These are phyloP conservation scores for Drosophila ercepeae DNA, from an alignment of 1,140 invertebrate genomes.

Conservation along the genomic window DNA sequence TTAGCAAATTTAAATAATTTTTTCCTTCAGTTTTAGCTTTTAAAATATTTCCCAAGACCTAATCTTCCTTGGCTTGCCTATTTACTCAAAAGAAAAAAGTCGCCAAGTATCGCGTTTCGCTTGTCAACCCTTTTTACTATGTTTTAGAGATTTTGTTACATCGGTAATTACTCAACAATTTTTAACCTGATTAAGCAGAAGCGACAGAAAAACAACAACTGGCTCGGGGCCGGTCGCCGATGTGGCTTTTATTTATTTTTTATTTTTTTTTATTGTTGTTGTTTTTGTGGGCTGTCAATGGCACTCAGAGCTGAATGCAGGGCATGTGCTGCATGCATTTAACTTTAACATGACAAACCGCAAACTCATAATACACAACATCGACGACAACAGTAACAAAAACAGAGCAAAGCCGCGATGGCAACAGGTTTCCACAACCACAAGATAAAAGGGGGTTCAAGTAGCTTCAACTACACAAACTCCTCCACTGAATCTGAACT, in stretches of 20 bases:
- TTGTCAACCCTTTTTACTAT: constrained; percentile 35
- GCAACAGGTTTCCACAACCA: constrained; percentile 75
- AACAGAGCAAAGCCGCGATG: not conserved
- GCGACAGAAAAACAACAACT: constrained; percentile 52
- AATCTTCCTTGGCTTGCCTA: not conserved
- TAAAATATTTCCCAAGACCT: not conserved
- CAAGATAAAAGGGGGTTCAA: constrained; percentile 44
- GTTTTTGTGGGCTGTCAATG: constrained; percentile 67
- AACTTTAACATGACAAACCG: constrained; percentile 82
- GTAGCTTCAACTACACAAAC: constrained; percentile 44
- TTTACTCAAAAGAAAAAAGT: not conserved
- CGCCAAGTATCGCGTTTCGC: constrained; percentile 29
- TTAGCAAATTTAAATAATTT: not conserved
- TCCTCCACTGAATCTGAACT: constrained; percentile 42
- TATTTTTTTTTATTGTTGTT: constrained; percentile 30
- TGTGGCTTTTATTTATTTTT: constrained; percentile 24
- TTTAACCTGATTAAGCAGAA: constrained; percentile 72
- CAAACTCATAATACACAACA: constrained; percentile 80
- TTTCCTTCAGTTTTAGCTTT: no score
- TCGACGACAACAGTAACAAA: constrained; percentile 58
- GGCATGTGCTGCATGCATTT: constrained; percentile 81
- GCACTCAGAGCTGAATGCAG: constrained; percentile 76
- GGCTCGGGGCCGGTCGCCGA: constrained; percentile 40
- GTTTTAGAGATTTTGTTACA: constrained; percentile 54
- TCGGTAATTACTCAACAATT: constrained; percentile 64